A percentile compares a stretch with the other conserved stretches of the same genome.
phyloP scores from a whole-genome alignment of 2,113 vertebrate species.

The Rallus limicola region DNA sequence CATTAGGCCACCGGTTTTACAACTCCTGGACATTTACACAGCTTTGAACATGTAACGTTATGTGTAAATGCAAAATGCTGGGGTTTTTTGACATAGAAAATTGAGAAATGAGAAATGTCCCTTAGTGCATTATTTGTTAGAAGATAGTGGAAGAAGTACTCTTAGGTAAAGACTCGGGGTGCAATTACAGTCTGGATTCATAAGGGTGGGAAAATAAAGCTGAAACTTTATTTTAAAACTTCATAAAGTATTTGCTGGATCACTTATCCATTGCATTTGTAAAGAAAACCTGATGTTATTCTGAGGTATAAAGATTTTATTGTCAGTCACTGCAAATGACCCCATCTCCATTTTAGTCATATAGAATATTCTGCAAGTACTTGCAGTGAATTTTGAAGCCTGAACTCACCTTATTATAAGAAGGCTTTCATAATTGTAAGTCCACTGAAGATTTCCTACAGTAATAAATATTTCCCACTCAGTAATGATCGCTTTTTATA shows the following conservation, averaged over 20 bases:
- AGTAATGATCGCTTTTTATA: background rate
- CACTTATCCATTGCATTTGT: background rate
- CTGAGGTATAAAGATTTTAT: background rate
- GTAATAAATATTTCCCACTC: background rate
- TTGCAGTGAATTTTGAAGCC: constrained; percentile 8
- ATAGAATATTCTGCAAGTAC: background rate
- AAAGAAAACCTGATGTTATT: background rate
- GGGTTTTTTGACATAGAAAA: fast-evolving
- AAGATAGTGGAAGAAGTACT: background rate
- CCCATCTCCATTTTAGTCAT: background rate
- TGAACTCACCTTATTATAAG: background rate
- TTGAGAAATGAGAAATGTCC: background rate
- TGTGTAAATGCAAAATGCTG: background rate
- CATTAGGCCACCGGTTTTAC: background rate
- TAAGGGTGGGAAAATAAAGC: background rate
- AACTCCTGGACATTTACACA: background rate
- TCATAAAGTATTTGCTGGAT: background rate
- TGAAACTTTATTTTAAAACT: background rate
- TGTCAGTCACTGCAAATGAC: background rate
- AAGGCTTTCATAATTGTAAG: background rate
- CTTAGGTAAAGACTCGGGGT: background rate
- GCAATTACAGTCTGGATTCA: background rate
- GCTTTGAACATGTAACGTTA: background rate
- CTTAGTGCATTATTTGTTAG: background rate
- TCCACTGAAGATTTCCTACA: background rate